These are phyloP conservation scores for Cecidostiba fungosa DNA, from an alignment of 2,888 invertebrate genomes.

Conservation along the genomic window DNA sequence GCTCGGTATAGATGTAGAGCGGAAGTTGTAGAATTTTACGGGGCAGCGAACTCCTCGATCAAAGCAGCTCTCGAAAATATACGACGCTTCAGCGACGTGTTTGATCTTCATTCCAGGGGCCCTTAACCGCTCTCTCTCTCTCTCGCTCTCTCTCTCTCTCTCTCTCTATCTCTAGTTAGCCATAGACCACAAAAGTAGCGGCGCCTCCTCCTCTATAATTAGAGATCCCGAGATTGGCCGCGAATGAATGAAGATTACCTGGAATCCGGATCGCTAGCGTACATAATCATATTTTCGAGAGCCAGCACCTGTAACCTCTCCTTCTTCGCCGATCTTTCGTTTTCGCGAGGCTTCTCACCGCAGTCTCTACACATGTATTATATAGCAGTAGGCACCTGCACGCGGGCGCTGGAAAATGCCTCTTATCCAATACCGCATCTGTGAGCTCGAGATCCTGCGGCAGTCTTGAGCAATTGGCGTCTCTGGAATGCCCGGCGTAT, in stretches of 20 bases:
- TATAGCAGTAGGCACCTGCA: neutral
- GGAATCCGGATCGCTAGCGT: constrained; percentile 12
- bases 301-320: neutral
- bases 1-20: neutral
- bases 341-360: neutral
- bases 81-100: too few relatives aligned
- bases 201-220: constrained; percentile 49
- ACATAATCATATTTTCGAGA: neutral
- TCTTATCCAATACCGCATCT: neutral
- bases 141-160: constrained; percentile 26
- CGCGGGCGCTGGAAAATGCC: neutral
- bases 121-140: neutral
- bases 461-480: constrained; percentile 9
- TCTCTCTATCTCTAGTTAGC: constrained; percentile 21
- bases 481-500: neutral
- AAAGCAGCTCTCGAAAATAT: neutral
- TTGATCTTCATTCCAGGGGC: constrained; percentile 20
- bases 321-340: neutral
- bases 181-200: neutral
- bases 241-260: constrained; percentile 44
- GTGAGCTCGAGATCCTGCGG: neutral
- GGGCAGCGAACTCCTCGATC: neutral
- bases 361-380: neutral
- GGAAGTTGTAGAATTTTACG: neutral
- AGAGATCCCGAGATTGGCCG: constrained; percentile 42